Evolutionary conservation across 2,888 invertebrate species (phyloP).

Genomic region (Anticlea derivata): DNA sequence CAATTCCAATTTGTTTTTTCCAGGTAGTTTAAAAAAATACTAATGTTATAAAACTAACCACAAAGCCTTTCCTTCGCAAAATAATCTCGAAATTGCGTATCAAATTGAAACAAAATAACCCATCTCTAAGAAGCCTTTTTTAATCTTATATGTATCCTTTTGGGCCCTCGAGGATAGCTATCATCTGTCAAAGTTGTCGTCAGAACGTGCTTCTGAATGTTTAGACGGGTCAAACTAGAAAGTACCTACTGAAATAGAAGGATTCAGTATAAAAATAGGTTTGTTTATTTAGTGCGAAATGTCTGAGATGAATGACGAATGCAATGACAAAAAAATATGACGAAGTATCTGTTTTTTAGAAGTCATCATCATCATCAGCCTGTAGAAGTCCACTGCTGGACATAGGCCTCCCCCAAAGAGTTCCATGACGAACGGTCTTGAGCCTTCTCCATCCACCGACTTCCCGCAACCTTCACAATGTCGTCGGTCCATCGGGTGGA

Average conservation of each 20-base stretch:
- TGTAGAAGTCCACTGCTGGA: no score
- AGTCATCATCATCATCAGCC: no score
- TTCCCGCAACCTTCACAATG: no score
- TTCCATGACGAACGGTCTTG: no score
- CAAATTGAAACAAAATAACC: slow-evolving; percentile 40
- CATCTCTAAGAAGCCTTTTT: slow-evolving; percentile 33
- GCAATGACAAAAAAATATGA: no score
- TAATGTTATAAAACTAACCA: not conserved
- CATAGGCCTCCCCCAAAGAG: no score
- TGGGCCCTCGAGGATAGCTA: slow-evolving; percentile 30
- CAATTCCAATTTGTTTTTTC: no score
- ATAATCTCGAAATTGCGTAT: slow-evolving; percentile 31
- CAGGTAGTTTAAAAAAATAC: not conserved
- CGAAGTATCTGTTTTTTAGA: no score
- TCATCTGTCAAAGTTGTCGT: slow-evolving; percentile 32
- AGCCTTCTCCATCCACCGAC: no score
- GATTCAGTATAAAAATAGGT: not conserved
- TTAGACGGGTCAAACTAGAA: not conserved
- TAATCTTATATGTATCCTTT: slow-evolving; percentile 38
- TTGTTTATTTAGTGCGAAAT: not conserved
- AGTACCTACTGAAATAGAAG: not conserved
- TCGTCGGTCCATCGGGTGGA: no score
- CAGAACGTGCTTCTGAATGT: slow-evolving; percentile 4
- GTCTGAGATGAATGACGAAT: no score
- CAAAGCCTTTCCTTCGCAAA: slow-evolving; percentile 11